Evolutionary conservation across 2,888 invertebrate species (phyloP), one percentile per base, ranked within the genome.

Genomic region (Chydorus sphaericus): DNA sequence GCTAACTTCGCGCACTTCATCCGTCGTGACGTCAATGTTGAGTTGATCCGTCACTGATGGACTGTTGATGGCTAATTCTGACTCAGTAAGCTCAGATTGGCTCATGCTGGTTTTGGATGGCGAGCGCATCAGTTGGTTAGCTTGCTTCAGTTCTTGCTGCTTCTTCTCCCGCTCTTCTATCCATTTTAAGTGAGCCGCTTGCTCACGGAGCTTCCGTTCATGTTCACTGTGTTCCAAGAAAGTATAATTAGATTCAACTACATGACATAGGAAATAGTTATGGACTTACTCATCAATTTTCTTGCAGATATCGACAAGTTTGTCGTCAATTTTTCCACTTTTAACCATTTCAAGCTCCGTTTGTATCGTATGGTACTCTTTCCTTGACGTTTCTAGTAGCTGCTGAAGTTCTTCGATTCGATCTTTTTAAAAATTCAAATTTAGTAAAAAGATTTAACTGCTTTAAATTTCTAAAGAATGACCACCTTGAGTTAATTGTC

Each of bases 341-440:
- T 75, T 73, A 16, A 82, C 66, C 20, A 73, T 63, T 59, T 75
- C 73, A 60, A 80, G 68, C 61, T 82, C 79, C 56, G 77, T 75
- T 71, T 83, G 83, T 1, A 87, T 65, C 61, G 80, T 80, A 55
- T 79, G 76, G 70, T 85, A 89, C 60, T 82, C 81, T 33, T 81
- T 78, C 61, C 81, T 81, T 67, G 86, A 82, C 55, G 82, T 81
- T 0, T 77, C 75, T 36, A 90, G 71, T 1, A 78, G 74, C 58
- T 78, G 78, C 62, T 83, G 82, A 29, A 92, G 75, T 66, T 92
- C 91, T 0, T 77, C 73, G 50, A 87, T 78, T 4, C 90, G 73
- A 59, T 91, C 90, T 63, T 33, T 36, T 28, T 14, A 44, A 5
- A 54, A 3, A 18, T 20, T 55, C 16, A 50, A 10, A 33, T 29